Evolutionary conservation across 2,797 vertebrate genomes (phyloP), one percentile per base, ranked within the genome.

Genomic region (Nothura maculosa): DNA sequence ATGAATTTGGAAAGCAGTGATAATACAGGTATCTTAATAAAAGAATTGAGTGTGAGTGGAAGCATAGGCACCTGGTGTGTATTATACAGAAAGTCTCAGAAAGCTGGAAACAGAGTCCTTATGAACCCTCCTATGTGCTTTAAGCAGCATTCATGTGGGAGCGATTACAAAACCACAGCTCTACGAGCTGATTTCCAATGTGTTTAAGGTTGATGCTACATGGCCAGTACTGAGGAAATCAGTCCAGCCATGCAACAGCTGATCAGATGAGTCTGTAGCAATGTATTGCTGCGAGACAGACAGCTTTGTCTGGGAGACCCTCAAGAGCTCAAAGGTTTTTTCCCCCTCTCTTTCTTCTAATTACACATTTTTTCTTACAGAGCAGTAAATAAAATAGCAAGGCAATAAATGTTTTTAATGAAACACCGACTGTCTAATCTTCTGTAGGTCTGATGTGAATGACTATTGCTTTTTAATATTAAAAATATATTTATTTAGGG

Each of bases 381-480:
- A 13, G 34, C 25, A 32, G 43, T 50, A 25, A 83, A 81, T 55
- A 73, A 25, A 81, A 12, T 6, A 89, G 43, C 91, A n/a, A 3
- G 10, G 38, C n/a, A 12, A 40, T 91, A 81, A 64, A 74, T 16
- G 5, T 32, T 81, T 81, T 91, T 50, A 87, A 77, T 28, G 62
- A 50, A 58, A n/a, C 50, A 62, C 34, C 90, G 79, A 83, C 94
- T 79, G 45, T 91, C 36, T 92, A 11, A 58, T 82, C 42, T 28
- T 93, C 60, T 58, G 28, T 81, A 48, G 62, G 80, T 91, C 73
- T 87, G 60, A 34, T 64, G 94, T 63, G 48, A 95, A 60, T 91
- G 93, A 92, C 93, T 94, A 93, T 83, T 95, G 88, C 73, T 93
- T 92, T 93, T 90, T 76, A 90, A 20, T 75, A 76, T 81, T 91